Conservation (phyloP, 2,113 vertebrate species). For the Nasalis larvatus region DNA sequence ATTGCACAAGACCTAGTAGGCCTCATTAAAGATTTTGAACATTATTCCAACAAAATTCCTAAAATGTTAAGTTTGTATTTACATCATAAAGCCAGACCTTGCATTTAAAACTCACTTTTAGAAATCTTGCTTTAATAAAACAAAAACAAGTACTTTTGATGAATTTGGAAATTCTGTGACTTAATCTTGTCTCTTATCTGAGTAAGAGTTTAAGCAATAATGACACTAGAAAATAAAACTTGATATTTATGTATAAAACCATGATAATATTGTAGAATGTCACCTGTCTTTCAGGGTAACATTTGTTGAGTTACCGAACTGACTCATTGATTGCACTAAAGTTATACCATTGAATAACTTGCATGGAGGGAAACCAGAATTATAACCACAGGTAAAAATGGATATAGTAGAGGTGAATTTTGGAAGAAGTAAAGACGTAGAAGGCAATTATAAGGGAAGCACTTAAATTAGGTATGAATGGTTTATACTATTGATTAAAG, state of each 20-base stretch:
- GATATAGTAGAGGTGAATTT: slow-evolving; percentile 61
- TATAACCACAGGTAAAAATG: slow-evolving; percentile 50
- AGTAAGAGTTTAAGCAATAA: neutral
- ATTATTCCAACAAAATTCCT: neutral
- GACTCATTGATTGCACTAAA: neutral
- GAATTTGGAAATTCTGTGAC: neutral
- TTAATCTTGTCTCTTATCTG: neutral
- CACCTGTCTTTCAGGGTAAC: neutral
- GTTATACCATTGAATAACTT: slow-evolving; percentile 22
- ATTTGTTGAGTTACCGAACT: neutral
- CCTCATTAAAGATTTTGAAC: neutral
- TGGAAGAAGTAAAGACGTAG: slow-evolving; percentile 57
- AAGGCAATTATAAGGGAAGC: slow-evolving; percentile 48
- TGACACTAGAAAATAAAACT: neutral
- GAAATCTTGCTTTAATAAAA: neutral
- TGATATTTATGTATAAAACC: neutral
- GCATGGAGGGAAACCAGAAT: neutral
- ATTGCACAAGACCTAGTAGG: neutral
- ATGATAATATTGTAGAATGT: neutral
- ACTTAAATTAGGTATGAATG: slow-evolving; percentile 74
- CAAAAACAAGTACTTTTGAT: neutral
- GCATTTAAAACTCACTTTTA: neutral
- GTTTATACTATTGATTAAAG: slow-evolving; percentile 80
- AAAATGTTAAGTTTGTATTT: neutral
- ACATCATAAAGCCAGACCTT: neutral